These are phyloP conservation scores for Dolichoris vasculosae DNA, from an alignment of 1,140 invertebrate genomes.

Conservation along the genomic window DNA sequence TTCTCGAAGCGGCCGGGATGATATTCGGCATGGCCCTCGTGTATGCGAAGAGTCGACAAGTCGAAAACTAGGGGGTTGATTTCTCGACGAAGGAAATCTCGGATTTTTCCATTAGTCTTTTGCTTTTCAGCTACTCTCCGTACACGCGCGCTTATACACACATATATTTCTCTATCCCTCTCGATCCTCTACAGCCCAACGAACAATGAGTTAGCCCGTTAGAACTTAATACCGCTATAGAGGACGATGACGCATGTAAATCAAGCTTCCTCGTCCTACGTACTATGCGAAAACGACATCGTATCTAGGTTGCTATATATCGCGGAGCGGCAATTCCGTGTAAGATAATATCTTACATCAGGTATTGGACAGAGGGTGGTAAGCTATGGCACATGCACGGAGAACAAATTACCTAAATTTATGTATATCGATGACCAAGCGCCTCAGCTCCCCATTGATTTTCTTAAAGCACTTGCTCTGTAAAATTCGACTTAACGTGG, in stretches of 20 bases:
- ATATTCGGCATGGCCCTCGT: constrained; percentile 10
- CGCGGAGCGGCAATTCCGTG: background rate
- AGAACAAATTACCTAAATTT: constrained; percentile 49
- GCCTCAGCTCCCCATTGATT: background rate
- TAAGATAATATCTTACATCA: constrained; percentile 49
- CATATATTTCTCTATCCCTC: background rate
- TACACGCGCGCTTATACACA: background rate
- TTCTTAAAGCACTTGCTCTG: background rate
- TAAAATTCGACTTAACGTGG: background rate
- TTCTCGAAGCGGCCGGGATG: constrained; percentile 25
- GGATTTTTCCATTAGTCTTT: constrained; percentile 47
- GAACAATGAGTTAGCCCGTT: constrained; percentile 43
- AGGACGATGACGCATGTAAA: constrained; percentile 51
- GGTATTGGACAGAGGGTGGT: constrained; percentile 25
- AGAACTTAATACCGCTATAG: constrained; percentile 48
- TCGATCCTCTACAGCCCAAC: background rate
- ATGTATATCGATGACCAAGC: constrained; percentile 28
- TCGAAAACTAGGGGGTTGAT: constrained; percentile 41
- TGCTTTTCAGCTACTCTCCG: background rate
- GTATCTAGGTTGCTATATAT: background rate
- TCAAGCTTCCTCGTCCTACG: constrained; percentile 41
- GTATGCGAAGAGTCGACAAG: background rate
- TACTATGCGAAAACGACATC: background rate
- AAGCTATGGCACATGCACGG: background rate
- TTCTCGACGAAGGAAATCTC: constrained; percentile 1